Percentiles rank a stretch among this genome's conserved stretches.
phyloP scores from a whole-genome alignment of 2,113 vertebrate species.

The Leptobrachium ailaonicum region DNA sequence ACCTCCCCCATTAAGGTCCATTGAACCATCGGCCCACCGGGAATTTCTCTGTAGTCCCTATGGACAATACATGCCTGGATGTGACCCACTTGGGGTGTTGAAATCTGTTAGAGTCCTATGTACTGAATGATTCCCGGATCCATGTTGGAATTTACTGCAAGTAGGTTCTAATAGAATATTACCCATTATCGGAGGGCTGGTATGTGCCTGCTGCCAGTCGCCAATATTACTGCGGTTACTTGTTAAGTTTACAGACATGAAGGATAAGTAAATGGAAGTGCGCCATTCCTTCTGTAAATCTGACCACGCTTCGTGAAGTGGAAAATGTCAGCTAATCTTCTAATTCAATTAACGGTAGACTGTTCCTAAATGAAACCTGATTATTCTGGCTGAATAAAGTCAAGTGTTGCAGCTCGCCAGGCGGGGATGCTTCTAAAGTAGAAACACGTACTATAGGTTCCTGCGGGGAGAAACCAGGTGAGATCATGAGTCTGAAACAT shows the following conservation, averaged over 20 bases:
- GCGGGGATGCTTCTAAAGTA: neutral
- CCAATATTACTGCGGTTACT: neutral
- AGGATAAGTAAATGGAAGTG: conserved; percentile 11
- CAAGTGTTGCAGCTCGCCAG: neutral
- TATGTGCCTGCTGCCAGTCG: too few relatives aligned
- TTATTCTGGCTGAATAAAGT: conserved; percentile 35
- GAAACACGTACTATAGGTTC: neutral
- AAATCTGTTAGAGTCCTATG: too few relatives aligned
- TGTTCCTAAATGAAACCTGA: conserved; percentile 33
- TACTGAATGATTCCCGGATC: too few relatives aligned
- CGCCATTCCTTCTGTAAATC: neutral
- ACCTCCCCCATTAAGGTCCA: too few relatives aligned
- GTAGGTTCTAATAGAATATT: too few relatives aligned
- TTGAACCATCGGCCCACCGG: too few relatives aligned
- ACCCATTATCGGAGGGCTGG: too few relatives aligned
- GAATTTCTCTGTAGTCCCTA: too few relatives aligned
- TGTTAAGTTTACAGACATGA: neutral
- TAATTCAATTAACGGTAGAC: conserved; percentile 40
- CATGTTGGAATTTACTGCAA: too few relatives aligned
- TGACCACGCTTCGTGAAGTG: conserved; percentile 19
- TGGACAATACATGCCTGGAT: too few relatives aligned
- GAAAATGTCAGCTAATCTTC: conserved; percentile 26
- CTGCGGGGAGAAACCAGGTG: too few relatives aligned
- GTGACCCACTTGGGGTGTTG: too few relatives aligned
- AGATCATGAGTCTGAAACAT: neutral